phyloP scores from a whole-genome alignment of 2,113 vertebrate species.

The Apodemus speciosus region DNA sequence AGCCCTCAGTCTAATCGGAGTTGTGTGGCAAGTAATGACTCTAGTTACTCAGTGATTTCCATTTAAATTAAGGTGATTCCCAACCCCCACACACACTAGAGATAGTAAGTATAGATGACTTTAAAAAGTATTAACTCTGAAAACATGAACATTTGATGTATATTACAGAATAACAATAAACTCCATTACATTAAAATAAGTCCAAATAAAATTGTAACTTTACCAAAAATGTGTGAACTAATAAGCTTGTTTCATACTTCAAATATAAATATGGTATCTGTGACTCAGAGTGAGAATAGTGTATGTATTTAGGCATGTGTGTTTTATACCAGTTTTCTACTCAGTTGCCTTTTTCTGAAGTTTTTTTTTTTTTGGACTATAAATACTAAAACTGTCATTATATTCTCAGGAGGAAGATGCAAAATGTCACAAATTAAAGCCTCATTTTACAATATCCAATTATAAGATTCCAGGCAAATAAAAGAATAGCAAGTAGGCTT shows the following conservation, averaged over 20 bases:
- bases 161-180: constrained; percentile 1
- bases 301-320: not conserved
- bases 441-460: constrained; percentile 40
- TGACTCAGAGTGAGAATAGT: not conserved
- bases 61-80: constrained; percentile 40
- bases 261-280: not conserved
- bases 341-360: not conserved
- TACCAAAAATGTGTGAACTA: not conserved
- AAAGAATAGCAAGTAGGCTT: not conserved
- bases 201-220: constrained; percentile 35
- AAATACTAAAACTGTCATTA: not conserved
- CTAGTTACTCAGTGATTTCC: constrained; percentile 33
- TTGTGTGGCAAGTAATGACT: not conserved
- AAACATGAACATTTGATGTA: not conserved
- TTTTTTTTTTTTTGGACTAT: not conserved
- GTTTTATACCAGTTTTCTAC: constrained; percentile 16
- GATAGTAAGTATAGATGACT: not conserved
- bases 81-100: not conserved
- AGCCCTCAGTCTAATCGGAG: not conserved
- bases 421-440: not conserved
- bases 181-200: constrained; percentile 9
- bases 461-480: constrained; percentile 26
- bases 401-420: not conserved
- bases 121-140: constrained; percentile 11
- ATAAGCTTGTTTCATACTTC: not conserved